phyloP scores from a whole-genome alignment of 2,113 vertebrate genomes.

The Ciconia stormi region DNA sequence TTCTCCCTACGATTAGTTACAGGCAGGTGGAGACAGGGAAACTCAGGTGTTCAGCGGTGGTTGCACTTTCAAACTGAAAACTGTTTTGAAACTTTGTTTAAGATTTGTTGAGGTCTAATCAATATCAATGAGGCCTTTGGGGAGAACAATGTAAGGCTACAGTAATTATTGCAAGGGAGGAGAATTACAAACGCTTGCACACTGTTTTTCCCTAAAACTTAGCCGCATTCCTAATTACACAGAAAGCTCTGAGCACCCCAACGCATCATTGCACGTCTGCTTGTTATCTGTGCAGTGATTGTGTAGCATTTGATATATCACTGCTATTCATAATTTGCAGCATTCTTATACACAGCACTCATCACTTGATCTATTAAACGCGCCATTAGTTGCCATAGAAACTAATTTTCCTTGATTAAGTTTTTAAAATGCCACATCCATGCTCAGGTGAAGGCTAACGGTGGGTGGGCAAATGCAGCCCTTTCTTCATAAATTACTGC shows the following conservation, averaged over 20 bases:
- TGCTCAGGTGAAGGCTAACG: not conserved
- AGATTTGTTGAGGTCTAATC: not conserved
- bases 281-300: not conserved
- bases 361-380: conserved; percentile 26
- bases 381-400: conserved; percentile 52
- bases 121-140: rapidly evolving
- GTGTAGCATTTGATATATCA: not conserved
- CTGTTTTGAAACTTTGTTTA: not conserved
- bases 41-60: rapidly evolving
- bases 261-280: rapidly evolving
- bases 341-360: conserved; percentile 8
- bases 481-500: not conserved
- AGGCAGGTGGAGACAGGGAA: not conserved
- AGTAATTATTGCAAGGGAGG: not conserved
- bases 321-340: not conserved
- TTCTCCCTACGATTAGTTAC: not conserved
- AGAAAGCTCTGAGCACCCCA: not conserved
- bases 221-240: not conserved
- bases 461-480: not conserved
- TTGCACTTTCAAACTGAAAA: not conserved
- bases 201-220: not conserved
- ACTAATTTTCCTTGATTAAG: conserved; percentile 54
- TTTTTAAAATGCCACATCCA: not conserved
- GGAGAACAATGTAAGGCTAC: too few relatives aligned
- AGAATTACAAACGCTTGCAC: rapidly evolving